Percentiles rank a stretch among this genome's conserved stretches.
Evolutionary conservation across 2,113 vertebrate species (phyloP).

Genomic region (Coregonus clupeaformis): DNA sequence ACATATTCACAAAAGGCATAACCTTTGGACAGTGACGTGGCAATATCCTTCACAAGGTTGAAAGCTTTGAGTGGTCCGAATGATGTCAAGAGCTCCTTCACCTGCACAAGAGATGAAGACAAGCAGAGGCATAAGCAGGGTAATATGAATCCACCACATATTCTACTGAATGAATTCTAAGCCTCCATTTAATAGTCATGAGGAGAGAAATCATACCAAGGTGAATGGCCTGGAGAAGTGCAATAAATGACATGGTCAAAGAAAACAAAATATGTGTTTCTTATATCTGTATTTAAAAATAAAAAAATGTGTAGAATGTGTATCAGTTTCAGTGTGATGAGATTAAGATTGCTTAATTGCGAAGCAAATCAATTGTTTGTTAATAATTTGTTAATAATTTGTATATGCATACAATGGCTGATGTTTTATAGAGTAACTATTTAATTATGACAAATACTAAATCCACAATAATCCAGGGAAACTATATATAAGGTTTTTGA

Average conservation of each 20-base stretch:
- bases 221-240: not conserved
- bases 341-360: not conserved
- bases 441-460: too few relatives aligned
- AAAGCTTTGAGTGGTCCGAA: slow-evolving; percentile 80
- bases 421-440: not conserved
- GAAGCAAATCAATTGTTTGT: not conserved
- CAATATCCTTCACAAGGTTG: slow-evolving; percentile 80
- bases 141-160: not conserved
- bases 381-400: too few relatives aligned
- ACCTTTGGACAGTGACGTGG: slow-evolving; percentile 79
- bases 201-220: slow-evolving; percentile 8
- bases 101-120: slow-evolving; percentile 60
- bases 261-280: slow-evolving; percentile 21
- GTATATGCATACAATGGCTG: not conserved
- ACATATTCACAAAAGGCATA: slow-evolving; percentile 80
- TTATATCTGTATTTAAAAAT: not conserved
- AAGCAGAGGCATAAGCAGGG: slow-evolving; percentile 24
- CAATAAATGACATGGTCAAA: slow-evolving; percentile 8
- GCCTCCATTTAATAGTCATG: slow-evolving; percentile 37
- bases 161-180: slow-evolving; percentile 32
- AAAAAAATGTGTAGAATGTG: slow-evolving; percentile 8
- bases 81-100: slow-evolving; percentile 78
- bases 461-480: too few relatives aligned
- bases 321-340: not conserved
- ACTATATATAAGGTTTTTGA: too few relatives aligned